Evolutionary conservation across 2,888 invertebrate species (phyloP).

Genomic region (Ochlodes sylvanus): DNA sequence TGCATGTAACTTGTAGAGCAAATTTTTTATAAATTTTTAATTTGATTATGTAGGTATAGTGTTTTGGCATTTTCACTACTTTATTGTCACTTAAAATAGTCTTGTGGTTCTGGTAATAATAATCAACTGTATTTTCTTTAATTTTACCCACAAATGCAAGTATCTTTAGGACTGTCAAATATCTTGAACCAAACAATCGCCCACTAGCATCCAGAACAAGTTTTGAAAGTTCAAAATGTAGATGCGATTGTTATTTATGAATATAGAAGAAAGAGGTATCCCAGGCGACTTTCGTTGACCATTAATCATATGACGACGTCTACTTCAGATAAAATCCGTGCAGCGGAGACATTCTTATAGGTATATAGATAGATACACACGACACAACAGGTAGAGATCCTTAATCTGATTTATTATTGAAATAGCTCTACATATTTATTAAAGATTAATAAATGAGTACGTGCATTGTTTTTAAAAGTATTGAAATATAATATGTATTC

Average conservation of each 20-base stretch:
- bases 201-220: conserved; percentile 49
- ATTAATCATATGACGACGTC: conserved; percentile 75
- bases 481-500: too few species aligned
- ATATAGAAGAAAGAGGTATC: conserved; percentile 67
- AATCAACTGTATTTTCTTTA: not conserved
- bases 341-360: conserved; percentile 53
- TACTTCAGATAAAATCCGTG: conserved; percentile 68
- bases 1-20: too few species aligned
- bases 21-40: too few species aligned
- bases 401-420: conserved; percentile 41
- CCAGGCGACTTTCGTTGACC: conserved; percentile 65
- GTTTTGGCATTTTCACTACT: too few species aligned
- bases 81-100: too few species aligned
- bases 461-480: too few species aligned
- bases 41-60: too few species aligned
- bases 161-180: conserved; percentile 32
- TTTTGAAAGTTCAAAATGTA: conserved; percentile 60
- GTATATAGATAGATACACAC: conserved; percentile 47
- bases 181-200: conserved; percentile 38
- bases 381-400: conserved; percentile 51
- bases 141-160: not conserved
- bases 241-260: conserved; percentile 69
- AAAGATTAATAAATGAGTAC: too few species aligned
- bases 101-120: too few species aligned
- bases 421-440: too few species aligned